These are phyloP conservation scores for Poeciliopsis infans DNA, from an alignment of 2,797 vertebrate species.

Conservation along the genomic window DNA sequence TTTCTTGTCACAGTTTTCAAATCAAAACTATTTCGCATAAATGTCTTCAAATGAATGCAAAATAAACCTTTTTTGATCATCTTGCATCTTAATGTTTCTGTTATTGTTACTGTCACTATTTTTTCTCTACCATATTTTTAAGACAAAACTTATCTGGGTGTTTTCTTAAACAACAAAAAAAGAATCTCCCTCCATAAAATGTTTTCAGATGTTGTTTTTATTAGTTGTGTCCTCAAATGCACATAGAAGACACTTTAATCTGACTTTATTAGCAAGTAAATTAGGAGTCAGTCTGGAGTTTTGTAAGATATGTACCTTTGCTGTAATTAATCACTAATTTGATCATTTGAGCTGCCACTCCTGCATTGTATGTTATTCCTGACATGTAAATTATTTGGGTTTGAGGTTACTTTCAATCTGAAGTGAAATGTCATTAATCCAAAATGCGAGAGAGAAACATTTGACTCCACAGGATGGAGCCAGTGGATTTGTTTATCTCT, in stretches of 20 bases:
- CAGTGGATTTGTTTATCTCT: conserved; percentile 19
- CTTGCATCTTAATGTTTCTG: neutral
- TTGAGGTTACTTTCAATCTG: neutral
- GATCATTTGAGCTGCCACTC: neutral
- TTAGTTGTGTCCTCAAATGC: neutral
- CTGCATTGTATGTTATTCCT: neutral
- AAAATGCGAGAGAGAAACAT: neutral
- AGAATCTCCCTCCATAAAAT: neutral
- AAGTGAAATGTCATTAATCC: neutral
- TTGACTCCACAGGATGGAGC: conserved; percentile 55
- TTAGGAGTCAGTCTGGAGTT: neutral
- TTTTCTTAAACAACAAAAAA: neutral
- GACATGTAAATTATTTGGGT: neutral
- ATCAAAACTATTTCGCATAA: neutral
- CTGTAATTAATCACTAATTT: neutral
- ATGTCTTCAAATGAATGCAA: neutral
- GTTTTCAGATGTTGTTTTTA: neutral
- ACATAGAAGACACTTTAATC: neutral
- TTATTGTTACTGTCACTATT: neutral
- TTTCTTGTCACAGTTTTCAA: neutral
- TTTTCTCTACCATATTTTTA: neutral
- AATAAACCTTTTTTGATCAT: neutral
- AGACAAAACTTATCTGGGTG: neutral
- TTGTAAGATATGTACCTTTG: neutral
- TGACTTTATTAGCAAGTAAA: neutral